These are phyloP conservation scores for Holocentrus rufus DNA, from an alignment of 2,797 vertebrate species.

Conservation along the genomic window DNA sequence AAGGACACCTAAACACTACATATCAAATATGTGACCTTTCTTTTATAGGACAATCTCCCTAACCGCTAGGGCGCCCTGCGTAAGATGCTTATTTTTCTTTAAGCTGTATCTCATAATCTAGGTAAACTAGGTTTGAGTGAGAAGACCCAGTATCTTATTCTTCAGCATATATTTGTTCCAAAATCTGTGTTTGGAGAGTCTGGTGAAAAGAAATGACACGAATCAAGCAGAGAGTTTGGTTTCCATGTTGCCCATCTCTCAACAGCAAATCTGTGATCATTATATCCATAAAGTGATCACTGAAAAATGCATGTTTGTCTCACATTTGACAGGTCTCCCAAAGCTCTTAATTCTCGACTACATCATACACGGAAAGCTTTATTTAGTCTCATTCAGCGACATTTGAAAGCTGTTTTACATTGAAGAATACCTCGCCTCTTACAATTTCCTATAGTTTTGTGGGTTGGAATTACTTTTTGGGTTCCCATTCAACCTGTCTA, in stretches of 20 bases:
- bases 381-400: neutral
- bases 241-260: constrained; percentile 1
- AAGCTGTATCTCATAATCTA: constrained; percentile 12
- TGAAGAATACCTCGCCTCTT: neutral
- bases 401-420: no score
- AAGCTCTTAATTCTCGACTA: constrained; percentile 2
- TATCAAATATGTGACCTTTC: constrained; percentile 47
- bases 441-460: neutral
- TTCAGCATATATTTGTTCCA: neutral
- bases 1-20: constrained; percentile 23
- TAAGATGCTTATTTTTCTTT: constrained; percentile 16
- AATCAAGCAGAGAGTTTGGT: constrained; percentile 23
- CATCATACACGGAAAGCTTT: neutral
- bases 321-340: constrained; percentile 20
- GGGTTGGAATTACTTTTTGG: neutral
- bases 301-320: constrained; percentile 18
- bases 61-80: constrained; percentile 22
- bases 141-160: constrained; percentile 10
- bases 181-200: constrained; percentile 25
- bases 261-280: constrained; percentile 5
- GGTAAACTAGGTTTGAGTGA: neutral
- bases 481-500: constrained; percentile 6
- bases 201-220: constrained; percentile 13
- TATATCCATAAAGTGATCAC: constrained; percentile 13
- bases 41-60: constrained; percentile 22